phyloP scores from a whole-genome alignment of 2,113 vertebrate species.

The Pristiophorus japonicus region DNA sequence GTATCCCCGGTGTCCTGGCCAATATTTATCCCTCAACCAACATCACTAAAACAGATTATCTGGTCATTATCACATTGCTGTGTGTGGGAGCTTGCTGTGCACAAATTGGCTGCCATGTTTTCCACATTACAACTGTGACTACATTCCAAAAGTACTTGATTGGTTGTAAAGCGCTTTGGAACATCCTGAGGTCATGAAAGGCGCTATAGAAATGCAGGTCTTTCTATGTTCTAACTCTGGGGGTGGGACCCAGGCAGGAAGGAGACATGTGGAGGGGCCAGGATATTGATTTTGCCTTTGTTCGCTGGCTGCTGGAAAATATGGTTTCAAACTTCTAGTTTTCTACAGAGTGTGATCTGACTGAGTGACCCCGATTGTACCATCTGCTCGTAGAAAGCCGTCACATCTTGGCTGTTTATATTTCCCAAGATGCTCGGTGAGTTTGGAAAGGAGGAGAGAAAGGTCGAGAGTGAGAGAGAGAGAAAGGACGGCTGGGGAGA shows the following conservation, averaged over 20 bases:
- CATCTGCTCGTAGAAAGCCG: not conserved
- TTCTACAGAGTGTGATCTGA: not conserved
- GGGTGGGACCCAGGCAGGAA: not conserved
- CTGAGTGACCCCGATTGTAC: not conserved
- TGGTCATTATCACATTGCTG: not conserved
- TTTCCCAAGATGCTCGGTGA: not conserved
- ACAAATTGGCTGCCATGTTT: too few species aligned
- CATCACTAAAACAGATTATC: not conserved
- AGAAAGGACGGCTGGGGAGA: not conserved
- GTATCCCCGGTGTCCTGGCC: not conserved
- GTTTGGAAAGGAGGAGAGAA: not conserved
- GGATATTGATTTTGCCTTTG: not conserved
- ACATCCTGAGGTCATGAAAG: not conserved
- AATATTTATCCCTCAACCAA: not conserved
- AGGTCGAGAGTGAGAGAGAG: not conserved
- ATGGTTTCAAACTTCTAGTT: not conserved
- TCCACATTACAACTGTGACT: not conserved
- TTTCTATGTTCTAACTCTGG: not conserved
- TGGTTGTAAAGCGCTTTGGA: not conserved
- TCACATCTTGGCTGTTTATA: not conserved
- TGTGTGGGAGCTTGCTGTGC: not conserved
- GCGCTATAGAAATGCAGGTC: not conserved
- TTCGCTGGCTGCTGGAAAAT: not conserved
- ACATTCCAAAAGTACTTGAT: not conserved
- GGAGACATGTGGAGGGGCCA: not conserved